Evolutionary conservation across 2,113 vertebrate genomes (phyloP).

Genomic region (Anguilla rostrata): DNA sequence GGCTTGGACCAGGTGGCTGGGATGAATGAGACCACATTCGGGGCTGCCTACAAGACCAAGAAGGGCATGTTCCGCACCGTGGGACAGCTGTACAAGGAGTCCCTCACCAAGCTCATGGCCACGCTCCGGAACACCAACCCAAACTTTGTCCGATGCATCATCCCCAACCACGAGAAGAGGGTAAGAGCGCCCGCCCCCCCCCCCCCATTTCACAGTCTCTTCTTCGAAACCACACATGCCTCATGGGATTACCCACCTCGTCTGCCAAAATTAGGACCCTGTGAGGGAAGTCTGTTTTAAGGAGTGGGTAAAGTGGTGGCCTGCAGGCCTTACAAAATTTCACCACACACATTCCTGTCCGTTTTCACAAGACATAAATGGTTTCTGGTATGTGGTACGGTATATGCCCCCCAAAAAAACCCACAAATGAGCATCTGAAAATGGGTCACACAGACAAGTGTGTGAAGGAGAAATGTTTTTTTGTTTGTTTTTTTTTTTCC

Average conservation of each 20-base stretch:
- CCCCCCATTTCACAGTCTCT: too few species aligned
- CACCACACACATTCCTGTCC: background rate
- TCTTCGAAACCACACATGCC: background rate
- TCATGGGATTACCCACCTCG: background rate
- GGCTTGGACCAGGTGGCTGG: slow-evolving; percentile 97
- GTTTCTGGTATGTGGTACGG: background rate
- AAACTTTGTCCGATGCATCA: slow-evolving; percentile 98
- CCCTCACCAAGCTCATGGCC: slow-evolving; percentile 94
- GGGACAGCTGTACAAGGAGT: slow-evolving; percentile 96
- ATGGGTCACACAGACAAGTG: background rate
- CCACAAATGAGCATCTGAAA: background rate
- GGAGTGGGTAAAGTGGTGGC: background rate
- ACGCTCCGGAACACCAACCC: slow-evolving; percentile 97
- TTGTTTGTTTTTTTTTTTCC: too few species aligned
- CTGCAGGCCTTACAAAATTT: background rate
- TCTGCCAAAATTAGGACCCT: background rate
- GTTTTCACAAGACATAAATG: background rate
- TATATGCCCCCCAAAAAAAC: background rate
- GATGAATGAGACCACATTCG: slow-evolving; percentile 94
- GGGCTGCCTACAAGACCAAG: slow-evolving; percentile 93
- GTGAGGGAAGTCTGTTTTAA: background rate
- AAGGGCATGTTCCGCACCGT: slow-evolving; percentile 97
- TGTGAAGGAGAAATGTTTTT: background rate
- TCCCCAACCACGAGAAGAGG: slow-evolving; percentile 96
- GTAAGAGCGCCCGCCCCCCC: slow-evolving; percentile 58